A percentile compares a stretch with the other conserved stretches of the same genome.
These are phyloP conservation scores for Epinephelus cyanopodus DNA, from an alignment of 2,113 vertebrate species.

Conservation along the genomic window DNA sequence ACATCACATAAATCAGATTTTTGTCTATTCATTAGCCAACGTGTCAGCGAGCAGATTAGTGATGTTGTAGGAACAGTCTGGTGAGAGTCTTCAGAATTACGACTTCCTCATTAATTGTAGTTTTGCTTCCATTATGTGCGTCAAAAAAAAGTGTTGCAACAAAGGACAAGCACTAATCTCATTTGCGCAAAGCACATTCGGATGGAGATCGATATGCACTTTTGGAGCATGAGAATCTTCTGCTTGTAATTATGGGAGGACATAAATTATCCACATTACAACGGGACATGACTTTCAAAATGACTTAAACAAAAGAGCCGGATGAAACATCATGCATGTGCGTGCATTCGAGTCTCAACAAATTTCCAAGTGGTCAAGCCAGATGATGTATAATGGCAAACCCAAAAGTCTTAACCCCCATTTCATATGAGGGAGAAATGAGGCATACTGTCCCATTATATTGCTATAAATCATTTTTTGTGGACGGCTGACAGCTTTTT, in stretches of 20 bases:
- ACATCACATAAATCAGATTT: slow-evolving; percentile 62
- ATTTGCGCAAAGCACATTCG: slow-evolving; percentile 27
- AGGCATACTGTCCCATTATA: slow-evolving; percentile 98
- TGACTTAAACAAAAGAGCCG: slow-evolving; percentile 54
- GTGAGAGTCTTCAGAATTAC: slow-evolving; percentile 44
- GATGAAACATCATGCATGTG: slow-evolving; percentile 63
- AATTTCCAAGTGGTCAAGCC: slow-evolving; percentile 91
- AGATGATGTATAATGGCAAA: slow-evolving; percentile 91
- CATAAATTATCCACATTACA: slow-evolving; percentile 49
- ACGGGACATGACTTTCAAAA: slow-evolving; percentile 34
- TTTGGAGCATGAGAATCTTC: slow-evolving; percentile 41
- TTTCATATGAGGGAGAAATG: slow-evolving; percentile 96
- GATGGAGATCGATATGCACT: slow-evolving; percentile 46
- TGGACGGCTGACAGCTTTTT: slow-evolving; percentile 96
- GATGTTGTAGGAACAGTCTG: slow-evolving; percentile 52
- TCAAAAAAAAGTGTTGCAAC: slow-evolving; percentile 42
- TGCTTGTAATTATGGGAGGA: slow-evolving; percentile 50
- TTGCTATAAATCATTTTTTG: slow-evolving; percentile 97
- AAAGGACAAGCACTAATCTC: slow-evolving; percentile 43
- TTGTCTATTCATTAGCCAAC: slow-evolving; percentile 63
- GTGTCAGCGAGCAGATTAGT: slow-evolving; percentile 70
- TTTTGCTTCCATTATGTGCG: slow-evolving; percentile 49
- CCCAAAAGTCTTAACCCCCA: slow-evolving; percentile 91
- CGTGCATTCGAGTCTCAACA: slow-evolving; percentile 86
- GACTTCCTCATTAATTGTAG: slow-evolving; percentile 59